These are phyloP conservation scores for Myiothlypis chrysogaster DNA, from an alignment of 2,797 vertebrate species.

Conservation along the genomic window DNA sequence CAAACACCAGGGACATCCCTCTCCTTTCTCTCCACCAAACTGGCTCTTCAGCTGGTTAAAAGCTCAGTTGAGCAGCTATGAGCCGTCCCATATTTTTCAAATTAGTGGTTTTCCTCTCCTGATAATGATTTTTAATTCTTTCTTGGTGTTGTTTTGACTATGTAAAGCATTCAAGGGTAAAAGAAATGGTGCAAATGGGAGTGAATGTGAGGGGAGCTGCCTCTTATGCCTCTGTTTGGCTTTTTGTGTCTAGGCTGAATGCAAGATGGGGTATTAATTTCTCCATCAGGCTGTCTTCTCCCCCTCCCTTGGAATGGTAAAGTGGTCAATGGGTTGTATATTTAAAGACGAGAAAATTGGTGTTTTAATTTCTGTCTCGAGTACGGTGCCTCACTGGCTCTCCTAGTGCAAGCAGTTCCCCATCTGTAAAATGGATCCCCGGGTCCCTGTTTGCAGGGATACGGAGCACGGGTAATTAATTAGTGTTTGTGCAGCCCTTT, in stretches of 20 bases:
- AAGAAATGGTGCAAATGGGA: background rate
- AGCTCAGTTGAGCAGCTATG: background rate
- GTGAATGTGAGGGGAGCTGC: background rate
- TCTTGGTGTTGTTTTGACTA: background rate
- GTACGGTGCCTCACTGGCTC: fast-evolving
- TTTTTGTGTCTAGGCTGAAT: background rate
- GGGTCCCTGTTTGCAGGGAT: background rate
- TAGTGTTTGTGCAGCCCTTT: constrained; percentile 6
- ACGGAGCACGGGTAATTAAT: constrained; percentile 7
- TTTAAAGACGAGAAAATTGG: background rate
- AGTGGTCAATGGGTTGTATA: background rate
- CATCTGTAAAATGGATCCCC: constrained; percentile 32
- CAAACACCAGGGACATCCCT: background rate
- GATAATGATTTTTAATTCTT: constrained; percentile 10
- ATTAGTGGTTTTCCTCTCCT: constrained; percentile 3
- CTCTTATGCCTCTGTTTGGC: background rate
- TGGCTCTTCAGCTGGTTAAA: constrained; percentile 2
- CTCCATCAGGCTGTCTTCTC: background rate
- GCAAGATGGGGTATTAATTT: background rate
- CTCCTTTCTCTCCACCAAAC: background rate
- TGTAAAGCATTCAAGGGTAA: background rate
- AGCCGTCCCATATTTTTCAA: background rate
- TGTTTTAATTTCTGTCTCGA: background rate
- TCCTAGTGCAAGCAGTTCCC: background rate
- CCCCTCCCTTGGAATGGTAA: background rate